Evolutionary conservation across 2,888 invertebrate species (phyloP).

Genomic region (Eilema sororculum): DNA sequence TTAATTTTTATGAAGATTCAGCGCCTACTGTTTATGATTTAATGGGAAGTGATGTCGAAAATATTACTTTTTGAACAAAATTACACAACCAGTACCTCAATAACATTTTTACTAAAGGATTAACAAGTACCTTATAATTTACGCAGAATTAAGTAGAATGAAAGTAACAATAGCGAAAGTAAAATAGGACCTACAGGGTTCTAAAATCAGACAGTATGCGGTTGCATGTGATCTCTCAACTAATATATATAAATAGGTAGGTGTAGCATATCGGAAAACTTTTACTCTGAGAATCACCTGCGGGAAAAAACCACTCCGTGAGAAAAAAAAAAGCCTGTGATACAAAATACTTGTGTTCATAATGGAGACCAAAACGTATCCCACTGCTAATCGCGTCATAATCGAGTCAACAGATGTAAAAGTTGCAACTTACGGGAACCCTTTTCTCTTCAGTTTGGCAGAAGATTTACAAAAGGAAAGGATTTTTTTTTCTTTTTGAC

Average conservation of each 20-base stretch:
- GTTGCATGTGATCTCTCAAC: not conserved
- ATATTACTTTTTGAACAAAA: conserved; percentile 44
- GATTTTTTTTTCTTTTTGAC: too few relatives aligned
- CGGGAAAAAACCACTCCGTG: too few relatives aligned
- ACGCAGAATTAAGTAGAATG: not conserved
- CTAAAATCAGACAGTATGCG: not conserved
- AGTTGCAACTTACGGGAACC: not conserved
- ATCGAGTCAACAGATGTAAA: not conserved
- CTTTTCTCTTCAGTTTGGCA: too few relatives aligned
- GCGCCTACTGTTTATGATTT: conserved; percentile 74
- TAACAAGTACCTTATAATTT: not conserved
- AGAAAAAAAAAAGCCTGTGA: too few relatives aligned
- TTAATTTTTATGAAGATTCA: conserved; percentile 84
- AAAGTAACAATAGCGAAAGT: too few relatives aligned
- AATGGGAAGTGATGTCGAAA: conserved; percentile 49
- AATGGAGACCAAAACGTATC: not conserved
- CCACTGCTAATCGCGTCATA: not conserved
- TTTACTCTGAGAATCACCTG: too few relatives aligned
- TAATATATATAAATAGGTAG: too few relatives aligned
- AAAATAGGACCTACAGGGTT: not conserved
- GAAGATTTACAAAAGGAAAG: too few relatives aligned
- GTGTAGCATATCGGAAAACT: not conserved
- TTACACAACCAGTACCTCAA: not conserved
- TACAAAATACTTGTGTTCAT: not conserved
- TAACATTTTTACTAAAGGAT: not conserved